Evolutionary conservation across 2,797 vertebrate genomes (phyloP).

Genomic region (Huso huso): DNA sequence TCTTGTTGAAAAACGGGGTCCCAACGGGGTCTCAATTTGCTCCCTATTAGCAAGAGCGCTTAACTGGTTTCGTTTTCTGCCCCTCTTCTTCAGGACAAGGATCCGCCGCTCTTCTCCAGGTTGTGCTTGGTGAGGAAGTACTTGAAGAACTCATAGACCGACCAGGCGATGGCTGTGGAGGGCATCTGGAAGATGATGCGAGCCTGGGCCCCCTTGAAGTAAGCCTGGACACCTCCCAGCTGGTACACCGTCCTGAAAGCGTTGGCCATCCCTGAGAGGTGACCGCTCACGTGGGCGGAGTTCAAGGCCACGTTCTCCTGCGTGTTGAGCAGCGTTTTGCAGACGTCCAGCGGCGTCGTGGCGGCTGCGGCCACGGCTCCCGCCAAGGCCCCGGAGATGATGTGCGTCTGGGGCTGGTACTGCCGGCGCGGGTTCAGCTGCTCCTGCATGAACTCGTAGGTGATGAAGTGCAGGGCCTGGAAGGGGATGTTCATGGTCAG

Average conservation of each 20-base stretch:
- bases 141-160: slow-evolving; percentile 97
- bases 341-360: slow-evolving; percentile 90
- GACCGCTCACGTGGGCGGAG: slow-evolving; percentile 72
- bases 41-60: no score
- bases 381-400: slow-evolving; percentile 76
- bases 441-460: slow-evolving; percentile 91
- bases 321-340: slow-evolving; percentile 96
- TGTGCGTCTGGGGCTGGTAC: slow-evolving; percentile 80
- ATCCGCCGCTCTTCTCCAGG: slow-evolving; percentile 36
- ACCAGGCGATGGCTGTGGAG: slow-evolving; percentile 95
- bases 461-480: slow-evolving; percentile 94
- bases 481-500: slow-evolving; percentile 97
- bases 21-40: no score
- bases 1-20: no score
- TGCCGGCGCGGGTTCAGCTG: slow-evolving; percentile 71
- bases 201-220: slow-evolving; percentile 82
- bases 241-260: slow-evolving; percentile 84
- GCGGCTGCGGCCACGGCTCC: slow-evolving; percentile 91
- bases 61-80: no score
- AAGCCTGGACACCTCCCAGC: slow-evolving; percentile 70
- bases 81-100: no score
- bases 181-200: slow-evolving; percentile 93
- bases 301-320: slow-evolving; percentile 81
- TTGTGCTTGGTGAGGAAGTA: slow-evolving; percentile 76
- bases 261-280: slow-evolving; percentile 82